Evolutionary conservation across 1,140 invertebrate genomes (phyloP), one percentile per base, ranked within the genome.

Genomic region (Wiebesia pumilae): DNA sequence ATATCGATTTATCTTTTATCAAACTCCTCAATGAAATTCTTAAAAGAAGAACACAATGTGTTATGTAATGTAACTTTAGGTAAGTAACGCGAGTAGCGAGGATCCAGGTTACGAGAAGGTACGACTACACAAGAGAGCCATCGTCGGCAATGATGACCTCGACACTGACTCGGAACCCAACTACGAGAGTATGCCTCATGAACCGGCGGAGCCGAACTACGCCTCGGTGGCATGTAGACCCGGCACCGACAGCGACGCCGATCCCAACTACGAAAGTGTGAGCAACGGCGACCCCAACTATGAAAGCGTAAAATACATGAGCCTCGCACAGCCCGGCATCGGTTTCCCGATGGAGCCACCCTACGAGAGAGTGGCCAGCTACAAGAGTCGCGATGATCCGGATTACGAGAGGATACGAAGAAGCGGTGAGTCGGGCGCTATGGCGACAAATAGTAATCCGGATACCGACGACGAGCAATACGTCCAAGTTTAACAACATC

Each of bases 191-290:
- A 95, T 97, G 94, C 95, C 95, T 0, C 95, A 95, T 88, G 93
- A 93, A 51, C 12, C 90, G 0, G 85, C 84, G 0, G 94, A 95
- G 65, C 93, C 93, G 0, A 94, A 94, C 89, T 95, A 95, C 81
- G 93, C 94, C 0, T 94, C 95, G 0, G 91, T 95, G 3, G 95
- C 95, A 2, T 96, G 95, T 88, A 95, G 95, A 7, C 95, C 95
- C 2, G 96, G 95, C 10, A 27, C 77, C 21, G 93, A 93, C 58
- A 97, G 96, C 88, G 96, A 97, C 90, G 95, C 95, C 0, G 96
- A 96, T 90, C 96, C 96, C 1, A 96, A 96, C 89, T 96, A 96
- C 87, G 96, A 96, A 89, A 96, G 96, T 0, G 96, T 96, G 0
- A 94, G 95, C 40, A 91, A 94, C 75, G 82, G 82, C 6, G 94